Percentiles rank a stretch among this genome's conserved stretches.
phyloP scores from a whole-genome alignment of 2,797 vertebrate genomes.

The Gymnothorax reevesii region DNA sequence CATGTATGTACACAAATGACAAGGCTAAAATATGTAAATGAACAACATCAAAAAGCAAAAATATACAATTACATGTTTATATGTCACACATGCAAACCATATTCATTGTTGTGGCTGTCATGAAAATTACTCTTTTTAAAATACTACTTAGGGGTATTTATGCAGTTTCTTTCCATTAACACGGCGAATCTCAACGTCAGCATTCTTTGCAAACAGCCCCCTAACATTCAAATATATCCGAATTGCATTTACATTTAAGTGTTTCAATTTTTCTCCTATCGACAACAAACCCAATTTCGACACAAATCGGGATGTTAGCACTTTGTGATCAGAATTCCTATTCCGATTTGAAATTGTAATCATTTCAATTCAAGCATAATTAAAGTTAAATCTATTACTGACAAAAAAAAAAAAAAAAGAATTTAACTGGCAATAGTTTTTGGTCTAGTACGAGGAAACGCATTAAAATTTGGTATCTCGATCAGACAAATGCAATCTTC shows the following conservation, averaged over 20 bases:
- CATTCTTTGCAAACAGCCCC: neutral
- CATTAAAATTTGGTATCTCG: neutral
- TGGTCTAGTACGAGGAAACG: neutral
- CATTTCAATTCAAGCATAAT: neutral
- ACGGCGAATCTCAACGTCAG: neutral
- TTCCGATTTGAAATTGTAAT: neutral
- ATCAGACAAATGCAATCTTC: neutral
- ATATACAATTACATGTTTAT: neutral
- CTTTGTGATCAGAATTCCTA: neutral
- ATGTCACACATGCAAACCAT: neutral
- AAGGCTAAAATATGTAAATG: neutral
- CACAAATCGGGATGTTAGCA: neutral
- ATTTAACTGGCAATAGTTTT: neutral
- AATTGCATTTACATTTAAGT: neutral
- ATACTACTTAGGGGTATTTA: neutral
- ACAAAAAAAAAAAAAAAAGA: no score
- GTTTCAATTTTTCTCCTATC: neutral
- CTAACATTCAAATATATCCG: no score
- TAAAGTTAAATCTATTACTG: neutral
- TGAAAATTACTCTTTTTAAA: neutral
- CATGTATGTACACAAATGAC: neutral
- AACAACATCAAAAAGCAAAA: neutral
- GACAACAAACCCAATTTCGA: neutral
- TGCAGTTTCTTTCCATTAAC: neutral
- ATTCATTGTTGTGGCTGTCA: neutral